These are phyloP conservation scores for Semnopithecus entellus DNA, from an alignment of 2,113 vertebrate genomes.

Conservation along the genomic window DNA sequence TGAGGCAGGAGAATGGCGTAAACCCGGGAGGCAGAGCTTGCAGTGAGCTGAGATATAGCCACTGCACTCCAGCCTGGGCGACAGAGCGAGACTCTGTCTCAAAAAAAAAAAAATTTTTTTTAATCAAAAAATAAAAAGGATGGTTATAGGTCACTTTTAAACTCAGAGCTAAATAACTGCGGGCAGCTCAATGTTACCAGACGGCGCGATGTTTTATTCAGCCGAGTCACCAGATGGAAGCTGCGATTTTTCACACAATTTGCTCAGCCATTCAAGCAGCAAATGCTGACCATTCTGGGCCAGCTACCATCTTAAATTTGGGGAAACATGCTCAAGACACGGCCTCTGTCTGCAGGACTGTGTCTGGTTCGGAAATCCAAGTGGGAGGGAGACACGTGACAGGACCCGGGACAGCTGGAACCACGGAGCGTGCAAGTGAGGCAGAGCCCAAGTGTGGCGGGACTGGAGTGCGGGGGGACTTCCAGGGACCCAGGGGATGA, in stretches of 20 bases:
- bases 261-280: accelerated
- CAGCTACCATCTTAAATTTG: accelerated
- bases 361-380: background rate
- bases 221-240: accelerated
- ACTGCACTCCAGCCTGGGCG: no score
- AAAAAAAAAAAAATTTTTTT: no score
- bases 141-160: accelerated
- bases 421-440: accelerated
- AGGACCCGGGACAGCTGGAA: background rate
- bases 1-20: no score
- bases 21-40: no score
- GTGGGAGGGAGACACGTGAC: accelerated
- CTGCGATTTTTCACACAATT: accelerated
- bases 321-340: no score
- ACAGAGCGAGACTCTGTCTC: accelerated
- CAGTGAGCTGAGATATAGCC: no score
- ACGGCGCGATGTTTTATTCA: accelerated
- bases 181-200: accelerated
- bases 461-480: accelerated
- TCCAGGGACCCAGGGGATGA: accelerated
- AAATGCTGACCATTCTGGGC: accelerated
- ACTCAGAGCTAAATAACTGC: accelerated
- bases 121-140: accelerated
- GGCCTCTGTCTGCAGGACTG: background rate
- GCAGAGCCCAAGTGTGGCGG: accelerated